Base-by-base conservation (phyloP, 2,113 vertebrate species). In the Xiphorhynchus elegans region DNA sequence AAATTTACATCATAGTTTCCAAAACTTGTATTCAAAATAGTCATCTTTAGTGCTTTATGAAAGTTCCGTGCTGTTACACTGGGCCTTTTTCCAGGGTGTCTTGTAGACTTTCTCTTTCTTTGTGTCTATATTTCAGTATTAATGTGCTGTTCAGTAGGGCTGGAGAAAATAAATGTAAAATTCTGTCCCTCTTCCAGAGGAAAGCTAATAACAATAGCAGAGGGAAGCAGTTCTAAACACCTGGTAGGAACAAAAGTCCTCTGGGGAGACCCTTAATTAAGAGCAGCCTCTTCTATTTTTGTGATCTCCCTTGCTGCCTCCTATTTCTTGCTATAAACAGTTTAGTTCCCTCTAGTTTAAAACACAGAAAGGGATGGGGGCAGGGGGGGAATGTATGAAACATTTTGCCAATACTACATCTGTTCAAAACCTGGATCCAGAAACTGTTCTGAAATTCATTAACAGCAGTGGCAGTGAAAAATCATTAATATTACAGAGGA, bases 181-280 rank as follows among this genome's bases (percentile, higher is more conserved):
- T 73, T 52, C 26, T 58, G 46, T 64, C 33, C 13, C 10, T 84
- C 23, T 90, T 72, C 90, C 56, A 37, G 60, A 78, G 91, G 67
- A 81, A 79, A 58, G 46, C 59, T 89, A 77, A 35, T 86, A 85
- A 86, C 85, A 93, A 75, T 60, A 77, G 73, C 39, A 85, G 40
- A 92, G 64, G 91, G 72, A 66, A 89, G 12, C 74, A 44, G 39
- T 83, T 92, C 50, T 91, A 69, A 95, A 90, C 94, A 97, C 94
- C 95, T 96, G 97, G 89, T 86, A 95, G 68, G 52, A 95, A 82
- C 82, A 90, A 60, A 97, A 94, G 66, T 78, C 35, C 84, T 87
- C 89, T 84, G 60, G 81, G 59, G 83, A 93, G 37, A 81, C 66
- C 46, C 35, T 69, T 95, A 92, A 95, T 78, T 94, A 76, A 87